Percentiles rank a stretch among this genome's conserved stretches.
These are phyloP conservation scores for Zaprionus inermis DNA, from an alignment of 1,140 invertebrate genomes.

Conservation along the genomic window DNA sequence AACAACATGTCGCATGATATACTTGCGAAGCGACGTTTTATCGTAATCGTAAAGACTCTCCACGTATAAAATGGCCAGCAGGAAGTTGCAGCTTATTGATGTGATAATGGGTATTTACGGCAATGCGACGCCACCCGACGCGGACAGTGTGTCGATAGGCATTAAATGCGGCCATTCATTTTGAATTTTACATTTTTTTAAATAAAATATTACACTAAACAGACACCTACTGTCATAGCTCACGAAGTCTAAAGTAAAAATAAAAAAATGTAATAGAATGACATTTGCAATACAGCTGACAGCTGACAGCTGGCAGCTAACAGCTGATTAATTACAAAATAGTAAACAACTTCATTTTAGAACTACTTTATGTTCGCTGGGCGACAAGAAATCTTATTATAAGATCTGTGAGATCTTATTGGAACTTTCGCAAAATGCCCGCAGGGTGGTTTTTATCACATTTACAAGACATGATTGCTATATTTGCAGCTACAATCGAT, in stretches of 20 bases:
- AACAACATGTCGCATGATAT: constrained; percentile 92
- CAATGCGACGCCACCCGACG: constrained; percentile 20
- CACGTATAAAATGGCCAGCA: no score
- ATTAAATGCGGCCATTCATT: constrained; percentile 38
- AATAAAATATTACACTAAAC: constrained; percentile 38
- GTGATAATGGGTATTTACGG: constrained; percentile 62
- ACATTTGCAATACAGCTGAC: neutral
- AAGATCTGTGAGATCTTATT: no score
- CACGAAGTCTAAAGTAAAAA: neutral
- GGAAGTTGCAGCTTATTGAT: no score
- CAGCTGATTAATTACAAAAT: no score
- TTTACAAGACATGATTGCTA: no score
- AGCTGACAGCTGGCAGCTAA: neutral
- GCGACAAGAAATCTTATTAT: no score
- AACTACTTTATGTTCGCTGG: no score
- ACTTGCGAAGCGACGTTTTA: constrained; percentile 94
- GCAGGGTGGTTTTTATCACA: no score
- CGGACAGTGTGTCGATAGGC: constrained; percentile 28
- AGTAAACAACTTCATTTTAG: no score
- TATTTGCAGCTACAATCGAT: no score
- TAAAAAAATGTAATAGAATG: neutral
- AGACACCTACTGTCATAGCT: constrained; percentile 39
- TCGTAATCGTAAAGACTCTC: no score
- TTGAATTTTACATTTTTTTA: constrained; percentile 34
- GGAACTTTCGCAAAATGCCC: no score